phyloP scores from a whole-genome alignment of 2,888 invertebrate genomes.

The Drosophila quinaria region DNA sequence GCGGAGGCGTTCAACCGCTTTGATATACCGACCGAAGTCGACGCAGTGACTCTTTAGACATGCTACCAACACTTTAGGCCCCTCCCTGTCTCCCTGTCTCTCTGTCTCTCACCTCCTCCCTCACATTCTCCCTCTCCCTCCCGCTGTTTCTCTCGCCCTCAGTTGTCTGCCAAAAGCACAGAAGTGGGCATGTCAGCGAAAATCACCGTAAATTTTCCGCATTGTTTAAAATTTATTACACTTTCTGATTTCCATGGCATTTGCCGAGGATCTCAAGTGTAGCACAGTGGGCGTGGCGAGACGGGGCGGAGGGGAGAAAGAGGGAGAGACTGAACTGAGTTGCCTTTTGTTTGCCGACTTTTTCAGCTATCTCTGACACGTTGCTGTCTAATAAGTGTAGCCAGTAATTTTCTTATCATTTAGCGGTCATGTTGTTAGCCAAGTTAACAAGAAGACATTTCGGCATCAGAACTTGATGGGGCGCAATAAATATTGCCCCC shows the following conservation, averaged over 20 bases:
- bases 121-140: not conserved
- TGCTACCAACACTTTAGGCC: conserved; percentile 64
- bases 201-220: conserved; percentile 81
- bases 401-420: conserved; percentile 78
- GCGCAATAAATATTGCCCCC: conserved; percentile 40
- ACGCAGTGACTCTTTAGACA: conserved; percentile 60
- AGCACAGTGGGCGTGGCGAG: conserved; percentile 4
- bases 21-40: conserved; percentile 72
- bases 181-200: conserved; percentile 80
- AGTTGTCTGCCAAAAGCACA: conserved; percentile 66
- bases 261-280: conserved; percentile 34
- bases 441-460: conserved; percentile 53
- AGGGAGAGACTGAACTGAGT: conserved; percentile 28
- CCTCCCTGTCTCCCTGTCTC: not conserved
- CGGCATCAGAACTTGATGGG: conserved; percentile 26
- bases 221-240: conserved; percentile 81
- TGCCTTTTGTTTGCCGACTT: conserved; percentile 69
- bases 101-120: not conserved
- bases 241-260: conserved; percentile 75
- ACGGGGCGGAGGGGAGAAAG: not conserved
- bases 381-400: conserved; percentile 77
- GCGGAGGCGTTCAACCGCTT: conserved; percentile 66
- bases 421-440: conserved; percentile 53
- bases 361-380: conserved; percentile 69
- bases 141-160: conserved; percentile 12